A percentile compares a stretch with the other conserved stretches of the same genome.
Conservation (phyloP, 1,140 invertebrate species). For the Drosophila ohnishii region DNA sequence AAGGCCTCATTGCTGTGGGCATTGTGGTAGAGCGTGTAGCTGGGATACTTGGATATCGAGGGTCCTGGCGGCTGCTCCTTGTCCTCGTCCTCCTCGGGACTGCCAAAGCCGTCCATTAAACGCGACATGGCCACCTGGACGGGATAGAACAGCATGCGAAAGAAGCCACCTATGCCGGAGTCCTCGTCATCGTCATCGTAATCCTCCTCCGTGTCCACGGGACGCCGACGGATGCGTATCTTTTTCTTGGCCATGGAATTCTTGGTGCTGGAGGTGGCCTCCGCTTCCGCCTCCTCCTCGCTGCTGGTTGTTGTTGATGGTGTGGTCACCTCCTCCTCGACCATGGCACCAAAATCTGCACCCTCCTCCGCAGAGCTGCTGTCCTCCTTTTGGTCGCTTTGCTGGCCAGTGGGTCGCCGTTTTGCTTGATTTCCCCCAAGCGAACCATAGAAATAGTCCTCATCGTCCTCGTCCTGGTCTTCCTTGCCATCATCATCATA, state of each 20-base stretch:
- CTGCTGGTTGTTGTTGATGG: neutral
- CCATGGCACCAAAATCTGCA: constrained; percentile 74
- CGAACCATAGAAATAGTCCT: constrained; percentile 36
- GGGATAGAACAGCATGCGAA: constrained; percentile 80
- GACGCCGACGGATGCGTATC: constrained; percentile 62
- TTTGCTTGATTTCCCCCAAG: neutral
- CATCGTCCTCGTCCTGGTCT: constrained; percentile 19
- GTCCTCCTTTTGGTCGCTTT: constrained; percentile 30
- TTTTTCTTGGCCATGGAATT: constrained; percentile 62
- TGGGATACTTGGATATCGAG: constrained; percentile 51
- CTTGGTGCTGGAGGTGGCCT: constrained; percentile 50
- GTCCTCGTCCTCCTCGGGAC: constrained; percentile 31
- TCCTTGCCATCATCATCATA: constrained; percentile 41
- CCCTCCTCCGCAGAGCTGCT: constrained; percentile 74
- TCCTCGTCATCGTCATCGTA: constrained; percentile 54
- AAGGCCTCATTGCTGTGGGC: constrained; percentile 58
- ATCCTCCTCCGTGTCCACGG: constrained; percentile 50
- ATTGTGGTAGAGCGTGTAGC: constrained; percentile 74
- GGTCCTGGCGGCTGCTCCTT: constrained; percentile 36
- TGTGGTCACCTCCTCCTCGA: constrained; percentile 37
- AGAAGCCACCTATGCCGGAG: constrained; percentile 61
- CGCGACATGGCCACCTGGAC: constrained; percentile 71
- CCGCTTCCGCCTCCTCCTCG: neutral
- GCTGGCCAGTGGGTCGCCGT: neutral
- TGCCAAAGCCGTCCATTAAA: constrained; percentile 60